phyloP scores from a whole-genome alignment of 2,888 invertebrate genomes.

The Polylopha cassiicola region DNA sequence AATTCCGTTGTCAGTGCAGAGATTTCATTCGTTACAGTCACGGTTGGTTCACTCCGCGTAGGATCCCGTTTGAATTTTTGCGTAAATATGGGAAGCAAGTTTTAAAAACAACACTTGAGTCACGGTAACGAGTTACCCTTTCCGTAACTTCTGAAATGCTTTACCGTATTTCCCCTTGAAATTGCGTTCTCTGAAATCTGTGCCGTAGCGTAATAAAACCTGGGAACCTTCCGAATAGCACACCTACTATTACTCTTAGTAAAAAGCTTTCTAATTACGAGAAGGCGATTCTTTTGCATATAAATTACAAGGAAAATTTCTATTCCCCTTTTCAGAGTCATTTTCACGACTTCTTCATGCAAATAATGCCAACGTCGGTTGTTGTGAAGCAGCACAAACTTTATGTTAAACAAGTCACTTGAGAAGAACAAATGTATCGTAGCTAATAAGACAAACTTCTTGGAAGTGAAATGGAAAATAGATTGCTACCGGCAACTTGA shows the following conservation, averaged over 20 bases:
- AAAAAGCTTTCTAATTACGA: conserved; percentile 59
- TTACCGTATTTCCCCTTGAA: conserved; percentile 8
- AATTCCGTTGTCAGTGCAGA: neutral
- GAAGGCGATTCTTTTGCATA: conserved; percentile 64
- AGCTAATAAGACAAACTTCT: conserved; percentile 32
- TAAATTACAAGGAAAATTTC: conserved; percentile 59
- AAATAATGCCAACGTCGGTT: conserved; percentile 51
- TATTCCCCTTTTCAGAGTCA: conserved; percentile 52
- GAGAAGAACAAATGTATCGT: conserved; percentile 36
- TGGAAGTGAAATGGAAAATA: conserved; percentile 27
- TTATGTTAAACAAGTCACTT: conserved; percentile 59
- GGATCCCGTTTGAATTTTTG: conserved; percentile 5
- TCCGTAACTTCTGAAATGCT: conserved; percentile 7
- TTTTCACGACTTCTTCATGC: conserved; percentile 56
- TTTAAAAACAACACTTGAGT: conserved; percentile 12
- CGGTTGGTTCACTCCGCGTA: neutral
- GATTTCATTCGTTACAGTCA: neutral
- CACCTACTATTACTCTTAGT: conserved; percentile 34
- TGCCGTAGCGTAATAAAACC: conserved; percentile 13
- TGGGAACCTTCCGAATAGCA: conserved; percentile 16
- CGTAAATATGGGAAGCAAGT: conserved; percentile 4
- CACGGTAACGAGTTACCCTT: conserved; percentile 11
- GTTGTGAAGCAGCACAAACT: conserved; percentile 47
- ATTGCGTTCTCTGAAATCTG: conserved; percentile 11
- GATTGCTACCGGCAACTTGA: conserved; percentile 12